These are phyloP conservation scores for Thamnophis sirtalis DNA, from an alignment of 2,113 vertebrate genomes.

Conservation along the genomic window DNA sequence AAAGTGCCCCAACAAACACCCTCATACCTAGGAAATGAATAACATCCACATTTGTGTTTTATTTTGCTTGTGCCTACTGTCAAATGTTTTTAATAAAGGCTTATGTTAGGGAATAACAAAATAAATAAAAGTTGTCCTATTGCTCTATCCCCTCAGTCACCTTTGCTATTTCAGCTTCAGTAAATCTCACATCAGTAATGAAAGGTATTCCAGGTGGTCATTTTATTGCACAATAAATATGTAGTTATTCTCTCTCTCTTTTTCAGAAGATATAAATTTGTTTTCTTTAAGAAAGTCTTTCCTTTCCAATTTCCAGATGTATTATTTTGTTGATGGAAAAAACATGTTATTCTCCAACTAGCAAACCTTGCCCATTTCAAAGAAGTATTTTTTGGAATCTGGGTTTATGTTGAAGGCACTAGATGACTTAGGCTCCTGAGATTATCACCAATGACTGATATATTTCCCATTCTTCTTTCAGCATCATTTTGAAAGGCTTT, in stretches of 20 bases:
- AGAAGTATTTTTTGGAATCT: neutral
- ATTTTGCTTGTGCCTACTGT: constrained; percentile 19
- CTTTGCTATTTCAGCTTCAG: neutral
- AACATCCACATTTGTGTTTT: neutral
- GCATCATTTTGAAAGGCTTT: neutral
- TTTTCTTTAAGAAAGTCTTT: neutral
- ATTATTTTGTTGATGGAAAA: constrained; percentile 10
- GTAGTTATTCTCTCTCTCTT: neutral
- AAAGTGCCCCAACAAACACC: neutral
- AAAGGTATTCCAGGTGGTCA: neutral
- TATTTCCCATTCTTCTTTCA: neutral
- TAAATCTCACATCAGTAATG: neutral
- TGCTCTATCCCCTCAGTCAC: neutral
- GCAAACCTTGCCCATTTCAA: neutral
- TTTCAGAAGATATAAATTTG: neutral
- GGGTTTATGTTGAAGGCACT: neutral
- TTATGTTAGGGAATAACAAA: neutral
- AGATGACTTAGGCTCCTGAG: neutral
- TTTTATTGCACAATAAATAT: neutral
- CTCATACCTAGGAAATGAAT: neutral
- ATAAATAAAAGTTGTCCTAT: neutral
- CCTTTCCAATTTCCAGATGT: neutral
- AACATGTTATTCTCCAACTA: neutral
- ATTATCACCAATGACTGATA: neutral
- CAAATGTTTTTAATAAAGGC: constrained; percentile 2